phyloP scores from a whole-genome alignment of 2,888 invertebrate genomes.

The Dione juno region DNA sequence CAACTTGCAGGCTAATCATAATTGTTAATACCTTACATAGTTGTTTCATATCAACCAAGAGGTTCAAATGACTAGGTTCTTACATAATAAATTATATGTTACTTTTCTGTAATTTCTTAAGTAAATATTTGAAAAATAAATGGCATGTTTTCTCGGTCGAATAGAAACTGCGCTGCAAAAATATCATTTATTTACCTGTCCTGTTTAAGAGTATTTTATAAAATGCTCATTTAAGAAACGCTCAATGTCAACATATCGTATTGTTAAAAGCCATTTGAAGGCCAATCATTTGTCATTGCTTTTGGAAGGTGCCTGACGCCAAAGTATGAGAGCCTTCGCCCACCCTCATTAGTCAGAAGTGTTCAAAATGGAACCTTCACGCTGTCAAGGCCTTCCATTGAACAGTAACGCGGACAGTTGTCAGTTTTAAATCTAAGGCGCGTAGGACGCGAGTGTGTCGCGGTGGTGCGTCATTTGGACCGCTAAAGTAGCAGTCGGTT shows the following conservation, averaged over 20 bases:
- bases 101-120: no score
- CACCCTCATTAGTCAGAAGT: slow-evolving; percentile 45
- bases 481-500: slow-evolving; percentile 7
- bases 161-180: not conserved
- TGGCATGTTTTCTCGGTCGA: not conserved
- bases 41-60: slow-evolving; percentile 1
- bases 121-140: no score
- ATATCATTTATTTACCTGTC: not conserved
- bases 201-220: not conserved
- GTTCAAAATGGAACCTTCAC: slow-evolving; percentile 45
- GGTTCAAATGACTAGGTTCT: not conserved
- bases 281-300: slow-evolving; percentile 7
- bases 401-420: slow-evolving; percentile 38
- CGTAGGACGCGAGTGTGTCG: slow-evolving; percentile 44
- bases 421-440: slow-evolving; percentile 31
- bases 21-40: not conserved
- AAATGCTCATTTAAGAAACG: not conserved
- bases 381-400: slow-evolving; percentile 45
- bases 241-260: not conserved
- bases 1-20: slow-evolving; percentile 8
- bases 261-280: not conserved
- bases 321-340: slow-evolving; percentile 42
- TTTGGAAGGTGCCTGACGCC: slow-evolving; percentile 30
- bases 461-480: slow-evolving; percentile 18
- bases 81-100: not conserved